Conservation (phyloP, 2,888 invertebrate species). For the Schrankia costaestrigalis region DNA sequence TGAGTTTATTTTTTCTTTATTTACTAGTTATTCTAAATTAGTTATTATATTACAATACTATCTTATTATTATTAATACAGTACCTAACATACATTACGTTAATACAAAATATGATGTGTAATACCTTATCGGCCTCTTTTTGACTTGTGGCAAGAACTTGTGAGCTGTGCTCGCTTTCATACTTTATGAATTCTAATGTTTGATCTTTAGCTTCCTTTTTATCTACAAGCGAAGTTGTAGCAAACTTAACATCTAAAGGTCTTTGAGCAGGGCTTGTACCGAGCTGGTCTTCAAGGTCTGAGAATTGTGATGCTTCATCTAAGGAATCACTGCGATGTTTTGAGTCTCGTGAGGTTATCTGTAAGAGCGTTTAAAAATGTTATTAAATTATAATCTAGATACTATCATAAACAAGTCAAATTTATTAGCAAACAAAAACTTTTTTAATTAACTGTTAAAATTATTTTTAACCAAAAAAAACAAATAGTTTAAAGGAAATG, state of each 20-base stretch:
- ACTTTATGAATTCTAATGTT: conserved; percentile 62
- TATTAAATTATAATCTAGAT: not conserved
- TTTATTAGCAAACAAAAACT: not conserved
- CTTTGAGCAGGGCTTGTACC: conserved; percentile 66
- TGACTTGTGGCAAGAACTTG: conserved; percentile 42
- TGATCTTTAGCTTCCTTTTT: conserved; percentile 42
- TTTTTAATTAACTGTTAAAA: not conserved
- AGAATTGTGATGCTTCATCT: conserved; percentile 75
- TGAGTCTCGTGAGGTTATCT: conserved; percentile 71
- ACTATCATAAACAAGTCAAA: not conserved
- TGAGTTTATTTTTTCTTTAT: too few species aligned
- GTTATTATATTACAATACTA: too few species aligned
- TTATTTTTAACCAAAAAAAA: too few species aligned
- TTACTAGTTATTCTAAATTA: too few species aligned
- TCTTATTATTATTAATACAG: not conserved
- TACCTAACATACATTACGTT: not conserved
- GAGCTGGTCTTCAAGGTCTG: conserved; percentile 73
- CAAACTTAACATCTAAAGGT: conserved; percentile 38
- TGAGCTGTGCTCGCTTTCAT: conserved; percentile 63
- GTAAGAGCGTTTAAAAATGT: conserved; percentile 5
- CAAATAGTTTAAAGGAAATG: too few species aligned
- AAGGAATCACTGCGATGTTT: conserved; percentile 75
- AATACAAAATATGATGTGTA: not conserved
- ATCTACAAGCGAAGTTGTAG: conserved; percentile 28
- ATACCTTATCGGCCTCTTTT: conserved; percentile 58